These are phyloP conservation scores for Pseudomyrmex concolor DNA, from an alignment of 1,140 invertebrate genomes.

Conservation along the genomic window DNA sequence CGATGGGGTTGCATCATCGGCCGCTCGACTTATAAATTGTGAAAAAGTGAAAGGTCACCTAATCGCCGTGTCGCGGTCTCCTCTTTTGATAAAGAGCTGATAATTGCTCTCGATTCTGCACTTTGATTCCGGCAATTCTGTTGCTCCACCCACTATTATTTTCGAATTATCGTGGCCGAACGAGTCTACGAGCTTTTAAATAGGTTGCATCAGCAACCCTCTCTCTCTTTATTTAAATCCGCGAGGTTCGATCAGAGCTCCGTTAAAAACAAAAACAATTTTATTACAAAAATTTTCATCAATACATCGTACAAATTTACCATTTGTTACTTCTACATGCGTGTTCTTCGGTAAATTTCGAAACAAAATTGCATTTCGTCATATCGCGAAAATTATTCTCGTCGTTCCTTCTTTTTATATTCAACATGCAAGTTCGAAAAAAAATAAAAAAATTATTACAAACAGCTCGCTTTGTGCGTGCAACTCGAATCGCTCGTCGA, in stretches of 20 bases:
- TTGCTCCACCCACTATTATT: slow-evolving; percentile 55
- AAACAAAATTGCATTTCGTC: background rate
- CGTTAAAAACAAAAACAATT: background rate
- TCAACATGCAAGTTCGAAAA: background rate
- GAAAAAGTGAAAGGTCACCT: slow-evolving; percentile 59
- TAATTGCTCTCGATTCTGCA: slow-evolving; percentile 41
- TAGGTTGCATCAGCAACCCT: background rate
- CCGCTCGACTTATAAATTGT: slow-evolving; percentile 50
- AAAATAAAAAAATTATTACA: background rate
- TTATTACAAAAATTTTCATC: background rate
- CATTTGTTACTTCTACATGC: background rate
- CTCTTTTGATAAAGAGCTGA: slow-evolving; percentile 43
- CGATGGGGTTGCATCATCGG: slow-evolving; percentile 38
- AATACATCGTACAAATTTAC: background rate
- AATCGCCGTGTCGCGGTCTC: slow-evolving; percentile 23
- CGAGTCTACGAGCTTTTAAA: slow-evolving; percentile 11
- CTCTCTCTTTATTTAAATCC: slow-evolving; percentile 30
- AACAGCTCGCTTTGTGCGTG: slow-evolving; percentile 30
- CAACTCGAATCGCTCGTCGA: slow-evolving; percentile 41
- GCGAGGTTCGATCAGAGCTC: background rate
- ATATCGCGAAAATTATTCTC: background rate
- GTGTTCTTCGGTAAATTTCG: background rate
- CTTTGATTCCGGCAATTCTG: slow-evolving; percentile 39
- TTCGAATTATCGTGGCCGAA: slow-evolving; percentile 41
- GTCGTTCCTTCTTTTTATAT: background rate